Base-by-base conservation (phyloP, 2,113 vertebrate species). In the Piprites chloris region DNA sequence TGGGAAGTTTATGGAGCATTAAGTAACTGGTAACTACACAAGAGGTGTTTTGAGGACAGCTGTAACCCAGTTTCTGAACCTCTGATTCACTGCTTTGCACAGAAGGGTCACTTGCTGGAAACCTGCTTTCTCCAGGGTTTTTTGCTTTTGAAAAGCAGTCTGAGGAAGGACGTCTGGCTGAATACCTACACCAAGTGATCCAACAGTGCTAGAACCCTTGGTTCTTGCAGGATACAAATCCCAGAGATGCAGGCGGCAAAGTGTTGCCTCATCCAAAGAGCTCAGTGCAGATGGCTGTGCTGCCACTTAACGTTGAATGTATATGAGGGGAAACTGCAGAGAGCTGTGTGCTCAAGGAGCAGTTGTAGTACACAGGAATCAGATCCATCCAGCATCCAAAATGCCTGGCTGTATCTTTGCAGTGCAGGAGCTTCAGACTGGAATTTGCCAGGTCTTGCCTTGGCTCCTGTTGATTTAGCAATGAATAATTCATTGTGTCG, bases 131-230 rank as follows among this genome's bases (percentile, higher is more conserved):
- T 69, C 32, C 26, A 6, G 15, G 18, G 9, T 12, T 66, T 62
- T 44, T 68, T 58, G 41, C 50, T 46, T 52, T 88, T 58, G 46
- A 49, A 66, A 90, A 79, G 37, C 28, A 12, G 2, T 22, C 39
- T 90, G 71, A 71, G 39, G 50, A 67, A 63, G 37, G 30, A 28
- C 24, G 44, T 30, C 32, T 65, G n/a, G 21, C 58, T 68, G 16
- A 80, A 77, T 86, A 42, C 27, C 69, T 58, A 19, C 1, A 0
- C 16, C 50, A 18, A 52, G 30, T 56, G 44, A 79, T 47, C 44
- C 23, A 28, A 0, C 41, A 28, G 30, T 0, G 0, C 49, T 65
- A 32, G 24, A 15, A 73, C 17, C 28, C 39, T 61, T 65, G 46
- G 10, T 76, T 82, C 53, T 66, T 84, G 37, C 17, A 73, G 49